Evolutionary conservation across 1,140 invertebrate genomes (phyloP), one percentile per base, ranked within the genome.

Genomic region (Bombus affinis): DNA sequence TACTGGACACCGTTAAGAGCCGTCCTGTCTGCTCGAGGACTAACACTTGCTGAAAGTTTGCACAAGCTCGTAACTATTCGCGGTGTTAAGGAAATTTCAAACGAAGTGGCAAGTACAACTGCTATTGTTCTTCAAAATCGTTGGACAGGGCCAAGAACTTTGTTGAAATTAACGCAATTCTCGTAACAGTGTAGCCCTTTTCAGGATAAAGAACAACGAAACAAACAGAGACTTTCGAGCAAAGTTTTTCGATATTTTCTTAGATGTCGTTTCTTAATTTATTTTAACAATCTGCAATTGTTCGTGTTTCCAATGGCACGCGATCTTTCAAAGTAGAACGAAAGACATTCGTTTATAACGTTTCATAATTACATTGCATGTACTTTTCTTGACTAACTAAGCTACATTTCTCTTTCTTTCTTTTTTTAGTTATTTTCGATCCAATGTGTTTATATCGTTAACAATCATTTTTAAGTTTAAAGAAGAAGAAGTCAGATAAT

Each of bases 41-140:
- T 81, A 85, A 81, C 83, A 81, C 78, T 81, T 85, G 83, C 37
- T 25, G 71, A 35, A 81, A 85, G 78, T 85, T 85, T 81, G 59
- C 68, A 53, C 57, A 44, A 66, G 44, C 76, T 80, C 57, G 83
- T 74, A 85, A 81, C 83, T 73, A 81, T 85, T 78, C 83, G 32
- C 47, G 59, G 22, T 68, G 83, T 81, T 74, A 44, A 74, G 77
- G 78, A 81, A 85, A 85, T 85, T 85, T 81, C 66, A 81, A 85
- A 85, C 78, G 77, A 80, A 85, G 57, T 53, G 70, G 70, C 71
- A 74, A 59, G 42, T 85, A 81, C 68, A 53, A 59, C 68, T 85
- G 57, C 77, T 77, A 84, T 79, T 80, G 83, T 85, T 53, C 83
- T n/a, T 73, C 70, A 81, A 74, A 74, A 73, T 85, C 42, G 44